Conservation (phyloP, 92 coral and sea anemone genomes). For the Paragorgia papillata region DNA sequence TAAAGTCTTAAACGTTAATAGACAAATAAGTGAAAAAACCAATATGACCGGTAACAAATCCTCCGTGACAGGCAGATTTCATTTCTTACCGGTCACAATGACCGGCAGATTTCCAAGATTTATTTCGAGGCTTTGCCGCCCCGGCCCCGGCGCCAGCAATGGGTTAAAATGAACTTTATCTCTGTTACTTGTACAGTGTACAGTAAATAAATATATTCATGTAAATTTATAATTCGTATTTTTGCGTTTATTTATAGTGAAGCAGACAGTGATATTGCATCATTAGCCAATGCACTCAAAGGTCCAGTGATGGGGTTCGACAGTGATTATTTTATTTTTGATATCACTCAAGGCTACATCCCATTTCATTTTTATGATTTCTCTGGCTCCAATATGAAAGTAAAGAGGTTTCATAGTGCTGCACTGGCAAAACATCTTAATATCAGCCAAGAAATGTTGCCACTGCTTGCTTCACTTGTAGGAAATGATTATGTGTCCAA, state of each 20-base stretch:
- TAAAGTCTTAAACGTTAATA: too few relatives aligned
- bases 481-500: constrained; percentile 81
- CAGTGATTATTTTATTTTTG: constrained; percentile 90
- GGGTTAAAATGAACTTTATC: too few relatives aligned
- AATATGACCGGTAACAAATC: too few relatives aligned
- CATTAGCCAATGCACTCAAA: constrained; percentile 66
- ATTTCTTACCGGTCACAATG: too few relatives aligned
- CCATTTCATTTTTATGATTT: constrained; percentile 57
- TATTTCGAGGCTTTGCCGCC: too few relatives aligned
- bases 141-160: too few relatives aligned
- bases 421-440: constrained; percentile 64
- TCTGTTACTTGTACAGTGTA: too few relatives aligned
- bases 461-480: constrained; percentile 80
- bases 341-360: constrained; percentile 77
- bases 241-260: background rate
- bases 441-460: constrained; percentile 57
- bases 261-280: constrained; percentile 66
- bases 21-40: too few relatives aligned
- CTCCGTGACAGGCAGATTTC: too few relatives aligned
- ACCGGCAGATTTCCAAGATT: too few relatives aligned
- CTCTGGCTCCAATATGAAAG: constrained; percentile 50
- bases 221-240: too few relatives aligned
- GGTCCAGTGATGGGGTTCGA: constrained; percentile 84
- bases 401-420: constrained; percentile 52
- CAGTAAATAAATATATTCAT: too few relatives aligned